These are phyloP conservation scores for Amphipyra berbera DNA, from an alignment of 2,888 invertebrate genomes.

Conservation along the genomic window DNA sequence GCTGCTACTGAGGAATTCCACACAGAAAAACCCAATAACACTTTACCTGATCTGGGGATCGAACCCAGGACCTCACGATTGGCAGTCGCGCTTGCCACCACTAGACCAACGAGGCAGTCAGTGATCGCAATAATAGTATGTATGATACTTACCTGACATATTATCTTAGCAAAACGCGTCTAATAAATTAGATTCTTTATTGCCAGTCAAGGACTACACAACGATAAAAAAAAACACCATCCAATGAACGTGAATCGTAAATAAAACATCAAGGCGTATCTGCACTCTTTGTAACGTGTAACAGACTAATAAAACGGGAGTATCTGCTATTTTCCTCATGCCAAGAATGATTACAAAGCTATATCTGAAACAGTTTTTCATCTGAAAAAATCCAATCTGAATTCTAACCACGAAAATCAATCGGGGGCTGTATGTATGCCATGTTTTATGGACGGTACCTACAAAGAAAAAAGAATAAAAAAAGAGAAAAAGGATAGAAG, in stretches of 20 bases:
- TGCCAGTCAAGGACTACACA: neutral
- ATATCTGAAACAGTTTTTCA: conserved; percentile 29
- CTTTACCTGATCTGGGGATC: too few relatives aligned
- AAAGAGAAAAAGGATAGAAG: conserved; percentile 12
- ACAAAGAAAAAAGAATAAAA: conserved; percentile 32
- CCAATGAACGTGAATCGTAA: conserved; percentile 30
- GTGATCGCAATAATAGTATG: too few relatives aligned
- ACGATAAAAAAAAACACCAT: conserved; percentile 26
- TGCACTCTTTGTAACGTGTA: conserved; percentile 26
- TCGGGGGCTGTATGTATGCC: conserved; percentile 15
- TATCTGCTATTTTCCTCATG: conserved; percentile 24
- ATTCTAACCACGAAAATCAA: conserved; percentile 54
- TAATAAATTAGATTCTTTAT: neutral
- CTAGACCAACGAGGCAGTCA: too few relatives aligned
- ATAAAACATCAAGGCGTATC: conserved; percentile 33
- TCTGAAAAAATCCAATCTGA: conserved; percentile 44
- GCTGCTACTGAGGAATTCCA: too few relatives aligned
- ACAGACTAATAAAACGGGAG: conserved; percentile 31
- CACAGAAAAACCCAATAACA: too few relatives aligned
- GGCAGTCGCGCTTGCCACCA: too few relatives aligned
- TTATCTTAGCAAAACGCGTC: neutral
- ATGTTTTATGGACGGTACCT: conserved; percentile 29
- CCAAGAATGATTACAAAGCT: conserved; percentile 26
- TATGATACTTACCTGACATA: too few relatives aligned
- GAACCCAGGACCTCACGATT: too few relatives aligned